A percentile compares a stretch with the other conserved stretches of the same genome.
These are phyloP conservation scores for Urocitellus parryii DNA, from an alignment of 2,113 vertebrate species.

Conservation along the genomic window DNA sequence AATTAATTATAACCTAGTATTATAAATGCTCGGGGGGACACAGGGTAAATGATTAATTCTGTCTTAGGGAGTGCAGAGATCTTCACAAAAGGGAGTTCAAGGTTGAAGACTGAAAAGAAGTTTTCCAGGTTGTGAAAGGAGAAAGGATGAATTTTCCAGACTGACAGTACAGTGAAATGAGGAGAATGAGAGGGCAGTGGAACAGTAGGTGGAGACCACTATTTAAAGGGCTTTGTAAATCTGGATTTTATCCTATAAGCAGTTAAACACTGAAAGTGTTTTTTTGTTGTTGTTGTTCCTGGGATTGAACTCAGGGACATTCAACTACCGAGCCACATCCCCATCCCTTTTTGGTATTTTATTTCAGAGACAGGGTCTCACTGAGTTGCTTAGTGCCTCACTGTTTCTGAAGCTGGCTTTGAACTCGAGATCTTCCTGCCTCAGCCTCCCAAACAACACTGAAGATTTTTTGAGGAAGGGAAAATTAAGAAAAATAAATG, in stretches of 20 bases:
- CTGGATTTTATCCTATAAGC: background rate
- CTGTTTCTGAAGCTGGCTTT: too few species aligned
- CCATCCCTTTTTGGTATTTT: too few species aligned
- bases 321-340: too few species aligned
- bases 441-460: background rate
- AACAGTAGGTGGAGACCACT: background rate
- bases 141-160: background rate
- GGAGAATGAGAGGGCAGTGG: background rate
- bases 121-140: background rate
- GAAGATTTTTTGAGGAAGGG: background rate
- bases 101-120: background rate
- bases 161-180: background rate
- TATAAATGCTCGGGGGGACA: background rate
- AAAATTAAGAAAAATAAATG: background rate
- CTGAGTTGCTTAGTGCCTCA: too few species aligned
- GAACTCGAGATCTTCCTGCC: too few species aligned
- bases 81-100: background rate
- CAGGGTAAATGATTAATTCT: constrained; percentile 30
- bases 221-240: background rate
- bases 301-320: too few species aligned
- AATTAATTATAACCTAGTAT: constrained; percentile 15
- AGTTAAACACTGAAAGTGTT: background rate
- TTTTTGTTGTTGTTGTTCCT: too few species aligned
- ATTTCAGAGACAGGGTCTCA: too few species aligned
- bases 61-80: background rate